Base-by-base conservation (phyloP, 2,888 invertebrate genomes). In the Cerceris ruficornis region DNA sequence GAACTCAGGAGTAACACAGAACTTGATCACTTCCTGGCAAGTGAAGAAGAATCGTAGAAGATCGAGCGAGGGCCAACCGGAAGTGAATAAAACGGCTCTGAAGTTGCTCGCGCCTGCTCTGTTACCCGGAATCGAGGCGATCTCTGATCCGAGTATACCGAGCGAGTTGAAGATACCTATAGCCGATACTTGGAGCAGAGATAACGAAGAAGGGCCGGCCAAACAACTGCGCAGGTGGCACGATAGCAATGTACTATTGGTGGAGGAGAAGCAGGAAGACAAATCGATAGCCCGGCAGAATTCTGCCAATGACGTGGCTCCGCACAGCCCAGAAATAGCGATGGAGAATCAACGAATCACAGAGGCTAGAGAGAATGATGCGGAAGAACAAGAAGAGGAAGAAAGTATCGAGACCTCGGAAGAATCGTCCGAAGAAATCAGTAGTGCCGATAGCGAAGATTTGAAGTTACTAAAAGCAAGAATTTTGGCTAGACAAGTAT, bases 1-100 rank as follows among this genome's bases (percentile, higher is more conserved):
- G 0, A 93, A 93, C 15, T 93, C 94, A 7, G 91, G 93, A 61
- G 88, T 90, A 6, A 86, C 79, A 7, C 79, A 75, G 17, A 86
- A 75, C 8, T 42, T 82, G 13, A 68, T 79, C 87, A 11, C 90
- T 89, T 86, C 85, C 4, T 89, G 89, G 86, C 88, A 90, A 42
- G 67, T 81, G 0, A 91, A 88, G 70, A 77, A 84, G 15, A 87
- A 88, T 74, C 88, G 91, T 0, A 83, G 92, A 39, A 86, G 90
- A 64, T 90, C 88, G 0, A 92, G 91, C 69, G 92, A 92, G 11
- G 90, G 91, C n/a, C 91, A 91, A 71, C 71, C 89, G 0, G 88
- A 86, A 6, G 2, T 15, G 1, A 15, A 75, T 1, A 86, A 82
- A 65, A 55, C 77, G 0, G 70, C 85, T 0, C 69, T 76, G 7